A percentile compares a stretch with the other conserved stretches of the same genome.
These are phyloP conservation scores for Phycodurus eques DNA, from an alignment of 2,113 vertebrate species.

Conservation along the genomic window DNA sequence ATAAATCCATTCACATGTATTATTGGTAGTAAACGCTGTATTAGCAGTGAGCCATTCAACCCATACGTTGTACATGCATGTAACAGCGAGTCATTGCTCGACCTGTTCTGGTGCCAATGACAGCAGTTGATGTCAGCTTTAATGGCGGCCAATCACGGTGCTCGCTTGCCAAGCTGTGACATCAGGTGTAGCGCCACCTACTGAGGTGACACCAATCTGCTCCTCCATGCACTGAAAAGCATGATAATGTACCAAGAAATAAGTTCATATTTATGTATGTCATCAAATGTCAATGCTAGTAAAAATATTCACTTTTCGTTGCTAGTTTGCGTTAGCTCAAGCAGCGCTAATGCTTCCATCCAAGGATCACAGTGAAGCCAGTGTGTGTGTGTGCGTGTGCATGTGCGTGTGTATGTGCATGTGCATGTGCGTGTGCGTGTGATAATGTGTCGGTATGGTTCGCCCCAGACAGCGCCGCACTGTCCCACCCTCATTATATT, in stretches of 20 bases:
- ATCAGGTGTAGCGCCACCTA: conserved; percentile 1
- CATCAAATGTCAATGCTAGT: neutral
- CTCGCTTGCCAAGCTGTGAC: conserved; percentile 7
- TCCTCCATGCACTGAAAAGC: neutral
- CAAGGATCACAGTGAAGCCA: conserved; percentile 25
- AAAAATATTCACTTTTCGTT: neutral
- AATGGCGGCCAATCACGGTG: neutral
- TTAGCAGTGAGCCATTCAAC: neutral
- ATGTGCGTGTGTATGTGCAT: conserved; percentile 9
- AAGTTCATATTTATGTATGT: neutral
- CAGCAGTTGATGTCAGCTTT: neutral
- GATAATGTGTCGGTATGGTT: conserved; percentile 12
- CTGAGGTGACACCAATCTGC: conserved; percentile 5
- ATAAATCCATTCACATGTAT: neutral
- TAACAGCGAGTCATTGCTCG: neutral
- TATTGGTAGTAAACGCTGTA: neutral
- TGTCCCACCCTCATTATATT: conserved; percentile 72
- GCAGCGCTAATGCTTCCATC: neutral
- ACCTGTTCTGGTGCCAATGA: neutral
- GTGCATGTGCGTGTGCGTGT: conserved; percentile 1
- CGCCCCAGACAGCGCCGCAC: conserved; percentile 57
- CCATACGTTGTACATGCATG: too few species aligned
- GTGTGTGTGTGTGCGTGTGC: conserved; percentile 5
- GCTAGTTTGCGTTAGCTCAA: neutral
- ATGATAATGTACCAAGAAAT: neutral